These are phyloP conservation scores for Porites cylindrica DNA, from an alignment of 92 coral and sea anemone species.

Conservation along the genomic window DNA sequence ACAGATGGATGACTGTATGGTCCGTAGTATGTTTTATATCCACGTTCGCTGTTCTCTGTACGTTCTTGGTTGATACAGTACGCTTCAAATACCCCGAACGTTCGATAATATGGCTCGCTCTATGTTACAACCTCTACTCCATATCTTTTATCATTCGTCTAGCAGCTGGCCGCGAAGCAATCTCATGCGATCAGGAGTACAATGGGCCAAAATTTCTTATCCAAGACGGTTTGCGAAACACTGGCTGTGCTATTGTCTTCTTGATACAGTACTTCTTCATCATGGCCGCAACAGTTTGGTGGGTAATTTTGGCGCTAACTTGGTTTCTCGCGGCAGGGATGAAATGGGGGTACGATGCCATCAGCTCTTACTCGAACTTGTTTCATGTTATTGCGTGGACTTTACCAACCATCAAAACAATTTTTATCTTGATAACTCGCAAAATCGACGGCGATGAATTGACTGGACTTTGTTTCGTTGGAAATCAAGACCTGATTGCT, in stretches of 20 bases:
- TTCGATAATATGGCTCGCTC: slow-evolving; percentile 89
- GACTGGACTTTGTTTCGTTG: slow-evolving; percentile 98
- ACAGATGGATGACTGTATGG: slow-evolving; percentile 95
- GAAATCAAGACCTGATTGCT: slow-evolving; percentile 98
- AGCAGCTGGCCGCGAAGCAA: slow-evolving; percentile 87
- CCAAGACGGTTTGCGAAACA: slow-evolving; percentile 94
- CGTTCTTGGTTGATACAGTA: slow-evolving; percentile 90
- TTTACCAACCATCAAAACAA: slow-evolving; percentile 92
- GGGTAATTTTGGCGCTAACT: slow-evolving; percentile 95
- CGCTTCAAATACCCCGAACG: slow-evolving; percentile 96
- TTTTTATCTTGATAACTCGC: slow-evolving; percentile 89
- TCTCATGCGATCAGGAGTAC: slow-evolving; percentile 90
- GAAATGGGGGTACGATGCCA: slow-evolving; percentile 97
- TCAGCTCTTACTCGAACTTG: slow-evolving; percentile 92
- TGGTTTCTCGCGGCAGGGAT: slow-evolving; percentile 99
- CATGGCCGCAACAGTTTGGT: slow-evolving; percentile 99
- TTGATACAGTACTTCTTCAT: slow-evolving; percentile 93
- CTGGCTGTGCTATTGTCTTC: slow-evolving; percentile 95
- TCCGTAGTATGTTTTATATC: slow-evolving; percentile 88
- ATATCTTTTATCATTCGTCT: slow-evolving; percentile 86
- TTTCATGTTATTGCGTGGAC: slow-evolving; percentile 97
- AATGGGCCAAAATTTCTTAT: slow-evolving; percentile 79
- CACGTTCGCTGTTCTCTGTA: slow-evolving; percentile 76
- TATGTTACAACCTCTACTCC: slow-evolving; percentile 92
- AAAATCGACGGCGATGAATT: slow-evolving; percentile 99